Conservation (phyloP, 2,113 vertebrate genomes). For the Ictalurus furcatus region DNA sequence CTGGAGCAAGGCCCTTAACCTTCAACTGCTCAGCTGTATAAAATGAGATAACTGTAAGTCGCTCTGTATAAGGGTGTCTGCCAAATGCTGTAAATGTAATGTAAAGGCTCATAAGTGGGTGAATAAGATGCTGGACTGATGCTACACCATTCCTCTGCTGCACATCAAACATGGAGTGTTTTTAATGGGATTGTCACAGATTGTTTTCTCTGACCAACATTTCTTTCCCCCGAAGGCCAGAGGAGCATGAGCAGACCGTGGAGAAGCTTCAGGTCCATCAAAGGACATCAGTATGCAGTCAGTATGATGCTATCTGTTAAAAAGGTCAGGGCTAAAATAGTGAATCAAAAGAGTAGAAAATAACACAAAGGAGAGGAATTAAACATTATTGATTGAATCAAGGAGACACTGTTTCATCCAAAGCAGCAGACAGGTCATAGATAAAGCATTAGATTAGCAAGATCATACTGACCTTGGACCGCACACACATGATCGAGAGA, state of each 20-base stretch:
- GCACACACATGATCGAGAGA: slow-evolving; percentile 14
- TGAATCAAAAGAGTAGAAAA: slow-evolving; percentile 18
- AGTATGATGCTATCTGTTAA: slow-evolving; percentile 39
- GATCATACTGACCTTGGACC: slow-evolving; percentile 42
- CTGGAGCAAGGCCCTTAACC: no score
- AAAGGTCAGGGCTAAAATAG: slow-evolving; percentile 25
- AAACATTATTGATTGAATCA: slow-evolving; percentile 36
- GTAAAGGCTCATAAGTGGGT: neutral
- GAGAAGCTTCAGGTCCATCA: slow-evolving; percentile 8
- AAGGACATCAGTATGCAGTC: neutral
- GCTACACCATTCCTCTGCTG: slow-evolving; percentile 2
- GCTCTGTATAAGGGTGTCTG: no score
- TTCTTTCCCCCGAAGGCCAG: slow-evolving; percentile 8
- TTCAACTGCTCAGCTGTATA: no score
- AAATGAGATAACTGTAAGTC: no score
- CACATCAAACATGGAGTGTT: slow-evolving; percentile 20
- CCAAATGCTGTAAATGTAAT: no score
- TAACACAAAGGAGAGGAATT: slow-evolving; percentile 22
- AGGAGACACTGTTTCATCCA: neutral
- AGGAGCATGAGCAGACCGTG: neutral
- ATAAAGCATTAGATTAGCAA: slow-evolving; percentile 37
- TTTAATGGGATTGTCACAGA: slow-evolving; percentile 23
- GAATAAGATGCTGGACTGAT: slow-evolving; percentile 28
- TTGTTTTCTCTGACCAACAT: slow-evolving; percentile 34
- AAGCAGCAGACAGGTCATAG: slow-evolving; percentile 39